Conservation (phyloP, 23 tunicate genomes). For the Trididemnum nubilum region DNA sequence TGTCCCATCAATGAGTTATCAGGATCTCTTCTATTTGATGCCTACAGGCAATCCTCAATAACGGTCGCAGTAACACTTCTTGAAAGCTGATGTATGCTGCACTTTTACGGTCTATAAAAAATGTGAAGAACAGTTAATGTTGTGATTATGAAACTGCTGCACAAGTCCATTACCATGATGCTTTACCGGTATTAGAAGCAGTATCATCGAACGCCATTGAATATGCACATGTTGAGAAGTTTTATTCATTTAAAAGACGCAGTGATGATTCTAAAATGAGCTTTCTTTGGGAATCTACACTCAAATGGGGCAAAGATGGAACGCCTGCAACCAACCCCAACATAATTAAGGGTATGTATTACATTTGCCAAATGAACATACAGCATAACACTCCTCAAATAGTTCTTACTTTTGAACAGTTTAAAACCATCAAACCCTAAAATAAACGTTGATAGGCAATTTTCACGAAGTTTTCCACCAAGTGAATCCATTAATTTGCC, state of each 20-base stretch:
- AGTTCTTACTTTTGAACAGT: too few relatives aligned
- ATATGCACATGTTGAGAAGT: too few relatives aligned
- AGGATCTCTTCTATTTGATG: too few relatives aligned
- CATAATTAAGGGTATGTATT: background rate
- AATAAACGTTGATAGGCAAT: background rate
- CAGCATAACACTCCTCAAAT: too few relatives aligned
- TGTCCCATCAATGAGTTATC: background rate
- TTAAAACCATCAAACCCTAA: background rate
- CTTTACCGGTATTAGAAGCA: background rate
- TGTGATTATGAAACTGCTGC: background rate
- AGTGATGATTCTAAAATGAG: background rate
- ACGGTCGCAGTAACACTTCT: background rate
- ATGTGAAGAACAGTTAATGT: background rate
- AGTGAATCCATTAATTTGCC: background rate
- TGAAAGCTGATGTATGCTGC: background rate
- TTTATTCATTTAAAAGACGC: too few relatives aligned
- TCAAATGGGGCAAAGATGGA: background rate
- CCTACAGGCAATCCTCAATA: background rate
- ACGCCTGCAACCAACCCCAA: background rate
- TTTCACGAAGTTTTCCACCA: background rate
- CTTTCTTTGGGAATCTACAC: background rate
- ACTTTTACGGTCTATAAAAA: background rate
- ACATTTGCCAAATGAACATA: too few relatives aligned
- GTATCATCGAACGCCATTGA: background rate
- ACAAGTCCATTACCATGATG: too few relatives aligned